Evolutionary conservation across 1,140 invertebrate genomes (phyloP).

Genomic region (Drosophila virilis): DNA sequence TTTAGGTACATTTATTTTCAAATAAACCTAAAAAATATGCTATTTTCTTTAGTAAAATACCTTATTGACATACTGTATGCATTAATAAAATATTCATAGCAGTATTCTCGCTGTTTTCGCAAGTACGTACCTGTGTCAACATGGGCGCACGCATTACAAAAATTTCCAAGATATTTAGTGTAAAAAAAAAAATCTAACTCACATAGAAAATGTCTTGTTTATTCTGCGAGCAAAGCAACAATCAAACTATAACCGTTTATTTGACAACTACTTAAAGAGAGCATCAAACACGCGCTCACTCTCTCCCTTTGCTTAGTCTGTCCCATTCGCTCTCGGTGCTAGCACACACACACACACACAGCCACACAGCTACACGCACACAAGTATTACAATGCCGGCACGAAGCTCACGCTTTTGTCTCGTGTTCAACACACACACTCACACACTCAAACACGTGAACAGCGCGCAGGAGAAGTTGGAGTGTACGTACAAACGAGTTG

Average conservation of each 20-base stretch:
- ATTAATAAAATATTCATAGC: too few relatives aligned
- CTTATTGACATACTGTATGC: too few relatives aligned
- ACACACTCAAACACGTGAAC: slow-evolving; percentile 11
- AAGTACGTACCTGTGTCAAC: too few relatives aligned
- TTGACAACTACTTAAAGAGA: slow-evolving; percentile 36
- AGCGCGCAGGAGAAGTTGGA: slow-evolving; percentile 49
- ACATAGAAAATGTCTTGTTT: neutral
- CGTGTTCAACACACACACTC: slow-evolving; percentile 23
- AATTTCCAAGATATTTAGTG: neutral
- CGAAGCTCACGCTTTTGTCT: slow-evolving; percentile 44
- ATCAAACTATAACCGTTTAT: slow-evolving; percentile 1
- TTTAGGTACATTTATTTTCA: too few relatives aligned
- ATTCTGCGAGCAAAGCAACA: neutral
- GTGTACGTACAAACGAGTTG: slow-evolving; percentile 52
- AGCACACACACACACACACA: slow-evolving; percentile 26
- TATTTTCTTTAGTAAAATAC: too few relatives aligned
- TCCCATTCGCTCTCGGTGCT: slow-evolving; percentile 25
- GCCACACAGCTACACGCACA: slow-evolving; percentile 35
- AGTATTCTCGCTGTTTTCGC: too few relatives aligned
- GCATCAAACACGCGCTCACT: slow-evolving; percentile 7
- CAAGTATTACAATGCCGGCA: slow-evolving; percentile 25
- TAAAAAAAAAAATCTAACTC: too few relatives aligned
- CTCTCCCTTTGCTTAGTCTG: slow-evolving; percentile 22
- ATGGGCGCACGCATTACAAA: neutral
- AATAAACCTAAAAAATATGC: too few relatives aligned